Evolutionary conservation across 2,888 invertebrate species (phyloP).

Genomic region (Podabrus alpinus): DNA sequence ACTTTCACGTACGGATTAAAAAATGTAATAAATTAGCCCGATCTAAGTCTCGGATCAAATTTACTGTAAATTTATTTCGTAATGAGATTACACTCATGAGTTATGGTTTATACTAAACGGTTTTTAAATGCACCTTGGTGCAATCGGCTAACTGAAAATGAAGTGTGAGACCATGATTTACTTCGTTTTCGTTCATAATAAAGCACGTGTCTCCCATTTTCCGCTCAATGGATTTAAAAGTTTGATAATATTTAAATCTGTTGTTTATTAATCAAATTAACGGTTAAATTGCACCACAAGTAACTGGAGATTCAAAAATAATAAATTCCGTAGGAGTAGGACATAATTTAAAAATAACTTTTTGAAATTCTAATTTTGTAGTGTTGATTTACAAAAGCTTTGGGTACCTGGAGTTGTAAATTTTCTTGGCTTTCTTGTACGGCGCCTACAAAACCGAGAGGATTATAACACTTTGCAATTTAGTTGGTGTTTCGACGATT

Average conservation of each 20-base stretch:
- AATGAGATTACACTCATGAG: neutral
- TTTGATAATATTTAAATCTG: neutral
- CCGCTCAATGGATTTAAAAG: neutral
- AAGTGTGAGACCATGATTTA: neutral
- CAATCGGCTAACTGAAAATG: neutral
- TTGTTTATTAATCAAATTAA: neutral
- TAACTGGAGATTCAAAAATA: neutral
- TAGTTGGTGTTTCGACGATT: neutral
- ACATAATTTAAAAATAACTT: neutral
- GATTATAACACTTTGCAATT: neutral
- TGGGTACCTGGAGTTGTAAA: neutral
- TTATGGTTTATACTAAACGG: neutral
- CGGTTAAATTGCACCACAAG: neutral
- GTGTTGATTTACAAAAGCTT: neutral
- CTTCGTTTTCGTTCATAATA: neutral
- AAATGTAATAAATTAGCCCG: neutral
- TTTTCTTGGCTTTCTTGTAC: neutral
- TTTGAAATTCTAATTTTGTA: neutral
- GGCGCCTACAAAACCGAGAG: neutral
- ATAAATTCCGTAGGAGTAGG: neutral
- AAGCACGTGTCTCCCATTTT: neutral
- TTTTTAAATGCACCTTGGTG: neutral
- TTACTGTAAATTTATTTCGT: slow-evolving; percentile 1
- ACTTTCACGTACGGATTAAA: slow-evolving; percentile 2
- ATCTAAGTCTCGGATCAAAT: neutral